These are phyloP conservation scores for Venusia cambrica DNA, from an alignment of 2,888 invertebrate genomes.

Conservation along the genomic window DNA sequence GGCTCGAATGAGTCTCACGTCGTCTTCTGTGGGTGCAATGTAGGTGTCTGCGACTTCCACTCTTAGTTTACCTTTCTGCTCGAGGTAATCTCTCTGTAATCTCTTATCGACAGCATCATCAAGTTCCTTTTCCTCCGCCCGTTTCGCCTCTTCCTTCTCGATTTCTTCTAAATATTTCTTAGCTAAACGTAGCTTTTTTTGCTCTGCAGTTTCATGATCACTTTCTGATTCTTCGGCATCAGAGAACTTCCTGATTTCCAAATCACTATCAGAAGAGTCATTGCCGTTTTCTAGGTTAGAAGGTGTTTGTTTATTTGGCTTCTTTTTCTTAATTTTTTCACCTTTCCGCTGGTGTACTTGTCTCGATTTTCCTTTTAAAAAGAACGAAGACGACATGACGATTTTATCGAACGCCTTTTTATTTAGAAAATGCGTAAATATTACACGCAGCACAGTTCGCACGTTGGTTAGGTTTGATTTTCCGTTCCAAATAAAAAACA, in stretches of 20 bases:
- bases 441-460: constrained; percentile 9
- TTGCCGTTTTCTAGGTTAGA: constrained; percentile 78
- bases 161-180: constrained; percentile 94
- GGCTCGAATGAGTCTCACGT: constrained; percentile 82
- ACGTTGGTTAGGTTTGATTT: constrained; percentile 14
- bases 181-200: constrained; percentile 93
- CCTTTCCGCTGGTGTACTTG: constrained; percentile 78
- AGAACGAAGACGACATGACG: constrained; percentile 82
- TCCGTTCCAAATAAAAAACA: neutral
- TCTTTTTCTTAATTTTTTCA: constrained; percentile 62
- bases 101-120: constrained; percentile 86
- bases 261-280: constrained; percentile 84
- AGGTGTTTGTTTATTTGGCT: constrained; percentile 58
- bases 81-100: constrained; percentile 91
- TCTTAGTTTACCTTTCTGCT: constrained; percentile 90
- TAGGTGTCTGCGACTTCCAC: constrained; percentile 86
- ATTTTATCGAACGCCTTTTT: constrained; percentile 2
- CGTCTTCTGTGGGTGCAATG: constrained; percentile 45
- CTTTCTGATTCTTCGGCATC: constrained; percentile 77
- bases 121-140: constrained; percentile 83
- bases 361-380: constrained; percentile 81
- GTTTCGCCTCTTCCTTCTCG: constrained; percentile 88
- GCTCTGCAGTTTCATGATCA: constrained; percentile 91
- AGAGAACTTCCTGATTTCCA: constrained; percentile 81
- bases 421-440: constrained; percentile 1